Evolutionary conservation across 2,797 vertebrate genomes (phyloP).

Genomic region (Crypturellus tataupa): DNA sequence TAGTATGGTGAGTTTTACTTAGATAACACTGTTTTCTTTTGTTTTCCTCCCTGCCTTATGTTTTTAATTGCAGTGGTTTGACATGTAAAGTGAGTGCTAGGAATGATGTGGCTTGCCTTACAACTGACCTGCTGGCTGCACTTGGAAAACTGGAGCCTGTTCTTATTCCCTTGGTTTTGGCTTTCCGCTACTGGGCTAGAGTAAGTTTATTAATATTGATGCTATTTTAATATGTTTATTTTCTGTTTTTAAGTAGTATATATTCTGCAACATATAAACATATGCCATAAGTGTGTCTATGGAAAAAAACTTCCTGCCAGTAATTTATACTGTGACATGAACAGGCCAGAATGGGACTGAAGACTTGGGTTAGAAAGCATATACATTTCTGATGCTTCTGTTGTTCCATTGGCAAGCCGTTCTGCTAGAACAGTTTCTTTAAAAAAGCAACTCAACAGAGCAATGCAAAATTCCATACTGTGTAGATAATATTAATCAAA

Average conservation of each 20-base stretch:
- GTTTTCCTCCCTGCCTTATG: not conserved
- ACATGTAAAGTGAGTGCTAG: slow-evolving; percentile 96
- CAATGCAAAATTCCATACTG: not conserved
- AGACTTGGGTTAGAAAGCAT: not conserved
- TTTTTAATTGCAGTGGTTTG: slow-evolving; percentile 86
- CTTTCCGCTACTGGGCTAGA: slow-evolving; percentile 96
- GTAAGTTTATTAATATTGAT: slow-evolving; percentile 79
- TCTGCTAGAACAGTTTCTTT: not conserved
- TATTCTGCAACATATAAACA: not conserved
- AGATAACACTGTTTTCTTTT: not conserved
- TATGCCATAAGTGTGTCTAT: not conserved
- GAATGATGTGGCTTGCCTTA: slow-evolving; percentile 96
- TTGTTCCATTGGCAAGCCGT: not conserved
- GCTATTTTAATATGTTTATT: not conserved
- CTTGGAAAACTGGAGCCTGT: slow-evolving; percentile 91
- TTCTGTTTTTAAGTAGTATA: not conserved
- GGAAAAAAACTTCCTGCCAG: not conserved
- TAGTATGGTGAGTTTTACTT: not conserved
- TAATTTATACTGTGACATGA: not conserved
- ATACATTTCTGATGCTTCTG: not conserved
- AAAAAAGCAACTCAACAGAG: not conserved
- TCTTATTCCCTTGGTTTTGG: slow-evolving; percentile 92
- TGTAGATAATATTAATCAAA: not conserved
- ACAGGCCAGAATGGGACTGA: not conserved
- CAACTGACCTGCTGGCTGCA: slow-evolving; percentile 93